Conservation (phyloP, 2,888 invertebrate species). For the Acleris laterana region DNA sequence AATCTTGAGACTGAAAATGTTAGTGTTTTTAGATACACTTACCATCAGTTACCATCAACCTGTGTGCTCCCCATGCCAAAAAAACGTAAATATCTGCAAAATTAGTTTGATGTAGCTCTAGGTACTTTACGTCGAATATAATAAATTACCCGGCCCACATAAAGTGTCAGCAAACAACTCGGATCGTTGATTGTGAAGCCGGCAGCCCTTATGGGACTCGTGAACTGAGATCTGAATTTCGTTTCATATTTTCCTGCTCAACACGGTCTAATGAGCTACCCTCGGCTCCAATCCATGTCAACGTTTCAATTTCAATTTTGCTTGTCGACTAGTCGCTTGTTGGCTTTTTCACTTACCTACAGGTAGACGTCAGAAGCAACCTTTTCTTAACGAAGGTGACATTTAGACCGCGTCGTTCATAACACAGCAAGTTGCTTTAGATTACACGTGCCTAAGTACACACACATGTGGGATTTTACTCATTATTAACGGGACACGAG, state of each 20-base stretch:
- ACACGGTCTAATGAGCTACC: constrained; percentile 38
- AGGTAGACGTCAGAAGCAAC: constrained; percentile 41
- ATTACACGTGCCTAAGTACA: constrained; percentile 35
- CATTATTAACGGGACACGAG: constrained; percentile 52
- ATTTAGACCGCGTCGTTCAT: constrained; percentile 58
- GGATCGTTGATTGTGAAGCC: constrained; percentile 21
- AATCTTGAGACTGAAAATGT: no score
- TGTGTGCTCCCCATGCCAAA: no score
- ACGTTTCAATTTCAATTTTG: constrained; percentile 39
- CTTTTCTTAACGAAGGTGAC: constrained; percentile 61
- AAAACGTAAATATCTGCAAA: no score
- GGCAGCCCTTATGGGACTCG: constrained; percentile 25
- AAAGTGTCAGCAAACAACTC: constrained; percentile 21
- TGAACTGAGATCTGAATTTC: constrained; percentile 32
- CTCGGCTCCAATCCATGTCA: constrained; percentile 30
- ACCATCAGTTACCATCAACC: no score
- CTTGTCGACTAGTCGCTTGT: constrained; percentile 34
- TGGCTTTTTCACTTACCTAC: constrained; percentile 38
- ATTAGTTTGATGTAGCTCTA: no score
- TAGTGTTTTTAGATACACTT: no score
- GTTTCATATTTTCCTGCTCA: constrained; percentile 39
- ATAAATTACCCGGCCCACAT: constrained; percentile 8
- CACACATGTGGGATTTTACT: constrained; percentile 43
- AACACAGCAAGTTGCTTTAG: background rate
- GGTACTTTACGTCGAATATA: constrained; percentile 1